Evolutionary conservation across 2,113 vertebrate genomes (phyloP), one percentile per base, ranked within the genome.

Genomic region (Megaptera novaeangliae): DNA sequence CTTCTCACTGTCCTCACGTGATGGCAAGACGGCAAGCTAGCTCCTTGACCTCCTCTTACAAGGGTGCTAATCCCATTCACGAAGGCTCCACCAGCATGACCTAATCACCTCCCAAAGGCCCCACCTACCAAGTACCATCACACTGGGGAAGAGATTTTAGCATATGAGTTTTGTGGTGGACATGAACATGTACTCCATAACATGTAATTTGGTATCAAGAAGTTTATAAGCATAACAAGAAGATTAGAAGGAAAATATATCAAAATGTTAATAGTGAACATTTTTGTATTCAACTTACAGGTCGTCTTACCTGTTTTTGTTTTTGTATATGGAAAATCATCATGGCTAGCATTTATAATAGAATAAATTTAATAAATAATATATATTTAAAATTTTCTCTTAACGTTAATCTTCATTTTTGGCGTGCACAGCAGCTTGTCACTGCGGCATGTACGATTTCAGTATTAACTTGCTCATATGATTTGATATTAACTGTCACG

Each of bases 401-500:
- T 27, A 72, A 69, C 39, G 78, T 83, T 44, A 1, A 69, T 27
- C 55, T 78, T 86, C 10, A 14, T 31, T 81, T 31, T 11, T 5
- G 52, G 20, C 23, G 5, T 75, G 21, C 7, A 61, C 14, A n/a
- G 49, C 41, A 63, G 34, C 12, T 36, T 27, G 3, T 78, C 55
- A 13, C 8, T 8, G 0, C 61, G 66, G 55, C 72, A 34, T 5
- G 21, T 31, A 1, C 10, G 46, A 18, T 31, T 75, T 75, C 72
- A 46, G 12, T 36, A n/a, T 49, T 25, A 2, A 31, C 31, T 44
- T 39, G 25, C 18, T 57, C 20, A 2, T 57, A 7, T 52, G 41
- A 25, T 36, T 29, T 1, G 14, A 13, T 63, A 8, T 64, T 84
- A 44, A 20, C 27, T 21, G 2, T 41, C 29, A 0, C 0, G 0